Base-by-base conservation (phyloP, 2,797 vertebrate genomes). In the Otus scops region DNA sequence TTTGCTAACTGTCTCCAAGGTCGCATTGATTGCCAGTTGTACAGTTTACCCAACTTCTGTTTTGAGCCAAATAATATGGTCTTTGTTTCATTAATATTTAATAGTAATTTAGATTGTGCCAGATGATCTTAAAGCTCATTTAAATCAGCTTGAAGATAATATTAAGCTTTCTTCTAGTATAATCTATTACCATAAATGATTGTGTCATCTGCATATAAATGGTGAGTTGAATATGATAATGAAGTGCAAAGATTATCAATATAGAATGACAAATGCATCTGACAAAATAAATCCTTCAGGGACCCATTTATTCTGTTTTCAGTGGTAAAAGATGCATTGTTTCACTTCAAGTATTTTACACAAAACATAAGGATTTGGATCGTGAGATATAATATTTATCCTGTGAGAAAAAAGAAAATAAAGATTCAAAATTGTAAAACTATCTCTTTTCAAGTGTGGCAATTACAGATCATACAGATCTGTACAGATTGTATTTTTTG, bases 1-100 rank as follows among this genome's bases (percentile, higher is more conserved):
- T 89, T 89, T 89, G 68, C 69, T 87, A 92, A 86, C 71, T 84
- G 75, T 96, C 89, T 96, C 90, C 96, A 98, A 97, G 97, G 97
- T 98, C 96, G 69, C 39, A 82, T 71, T 93, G 87, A 86, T 56
- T 97, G 93, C 95, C 88, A 94, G 93, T 85, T 96, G 93, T 95
- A 94, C 86, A 81, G 94, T 95, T 97, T 83, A 90, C 47, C 67
- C 94, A 96, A 94, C 92, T 98, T 97, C 95, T 97, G 91, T 97
- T 98, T 98, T 97, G 95, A 96, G 96, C 93, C 97, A 97, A 97
- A 98, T 97, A 97, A 95, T 87, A 73, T 80, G 93, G 97, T 98
- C 97, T 98, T 98, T 97, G 97, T 97, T 98, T 97, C 98, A 98
- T 98, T 98, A 98, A 98, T 98, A 98, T 98, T 98, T 98, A 98